Evolutionary conservation across 2,113 vertebrate species (phyloP).

Genomic region (Macrotus californicus): DNA sequence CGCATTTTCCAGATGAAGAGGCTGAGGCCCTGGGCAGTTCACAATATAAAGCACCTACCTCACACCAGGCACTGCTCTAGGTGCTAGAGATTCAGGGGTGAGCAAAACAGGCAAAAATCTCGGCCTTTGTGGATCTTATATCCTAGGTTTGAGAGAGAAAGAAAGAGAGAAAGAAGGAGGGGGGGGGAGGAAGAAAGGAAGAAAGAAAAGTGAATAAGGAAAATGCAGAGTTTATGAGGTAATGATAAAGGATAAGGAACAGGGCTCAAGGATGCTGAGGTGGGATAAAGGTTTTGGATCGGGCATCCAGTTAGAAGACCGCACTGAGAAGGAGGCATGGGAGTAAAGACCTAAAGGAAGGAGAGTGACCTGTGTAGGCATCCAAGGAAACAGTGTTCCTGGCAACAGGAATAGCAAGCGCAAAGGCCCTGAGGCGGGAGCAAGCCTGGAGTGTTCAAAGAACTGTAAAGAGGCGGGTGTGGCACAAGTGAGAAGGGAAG

Average conservation of each 20-base stretch:
- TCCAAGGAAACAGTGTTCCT: neutral
- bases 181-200: too few species aligned
- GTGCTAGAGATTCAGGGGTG: neutral
- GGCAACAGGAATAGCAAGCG: neutral
- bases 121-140: neutral
- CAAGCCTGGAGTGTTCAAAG: neutral
- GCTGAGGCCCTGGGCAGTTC: neutral
- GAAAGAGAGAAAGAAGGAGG: neutral
- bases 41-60: neutral
- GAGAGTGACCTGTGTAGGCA: neutral
- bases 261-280: neutral
- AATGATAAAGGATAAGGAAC: neutral
- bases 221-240: neutral
- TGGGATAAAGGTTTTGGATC: neutral
- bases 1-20: neutral
- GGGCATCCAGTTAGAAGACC: neutral
- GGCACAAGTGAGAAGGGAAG: neutral
- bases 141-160: neutral
- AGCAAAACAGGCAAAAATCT: neutral
- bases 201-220: neutral
- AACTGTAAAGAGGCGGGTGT: neutral
- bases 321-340: neutral
- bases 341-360: neutral
- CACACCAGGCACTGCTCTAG: neutral
- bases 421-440: neutral